phyloP scores from a whole-genome alignment of 2,888 invertebrate species.

The Copidosoma aretas region DNA sequence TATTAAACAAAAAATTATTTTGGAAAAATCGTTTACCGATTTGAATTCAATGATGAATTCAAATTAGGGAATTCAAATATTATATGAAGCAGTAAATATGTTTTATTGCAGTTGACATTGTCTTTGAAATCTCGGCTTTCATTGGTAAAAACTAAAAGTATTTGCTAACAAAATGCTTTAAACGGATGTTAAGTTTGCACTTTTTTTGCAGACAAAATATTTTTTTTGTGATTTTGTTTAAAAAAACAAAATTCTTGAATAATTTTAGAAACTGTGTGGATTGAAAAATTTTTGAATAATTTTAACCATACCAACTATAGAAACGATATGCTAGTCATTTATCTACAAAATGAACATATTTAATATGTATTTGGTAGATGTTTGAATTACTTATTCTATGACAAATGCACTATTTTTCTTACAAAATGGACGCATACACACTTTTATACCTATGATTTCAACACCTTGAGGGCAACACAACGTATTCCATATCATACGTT shows the following conservation, averaged over 20 bases:
- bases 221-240: conserved; percentile 1
- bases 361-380: conserved; percentile 22
- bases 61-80: no score
- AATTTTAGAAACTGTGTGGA: conserved; percentile 23
- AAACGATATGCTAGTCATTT: conserved; percentile 13
- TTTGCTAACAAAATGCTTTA: neutral
- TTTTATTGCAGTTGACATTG: no score
- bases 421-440: conserved; percentile 32
- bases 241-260: conserved; percentile 10
- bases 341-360: conserved; percentile 33
- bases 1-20: conserved; percentile 10
- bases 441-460: conserved; percentile 30
- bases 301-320: no score
- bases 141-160: neutral
- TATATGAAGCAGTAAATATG: neutral
- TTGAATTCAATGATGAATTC: neutral
- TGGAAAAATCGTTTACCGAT: neutral
- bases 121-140: no score
- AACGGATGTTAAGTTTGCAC: neutral
- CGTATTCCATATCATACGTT: no score
- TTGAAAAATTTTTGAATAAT: conserved; percentile 13
- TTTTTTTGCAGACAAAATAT: conserved; percentile 9
- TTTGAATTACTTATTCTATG: conserved; percentile 15
- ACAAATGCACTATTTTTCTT: conserved; percentile 24
- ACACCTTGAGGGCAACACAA: neutral